phyloP scores from a whole-genome alignment of 2,888 invertebrate genomes.

The Hyalella azteca region DNA sequence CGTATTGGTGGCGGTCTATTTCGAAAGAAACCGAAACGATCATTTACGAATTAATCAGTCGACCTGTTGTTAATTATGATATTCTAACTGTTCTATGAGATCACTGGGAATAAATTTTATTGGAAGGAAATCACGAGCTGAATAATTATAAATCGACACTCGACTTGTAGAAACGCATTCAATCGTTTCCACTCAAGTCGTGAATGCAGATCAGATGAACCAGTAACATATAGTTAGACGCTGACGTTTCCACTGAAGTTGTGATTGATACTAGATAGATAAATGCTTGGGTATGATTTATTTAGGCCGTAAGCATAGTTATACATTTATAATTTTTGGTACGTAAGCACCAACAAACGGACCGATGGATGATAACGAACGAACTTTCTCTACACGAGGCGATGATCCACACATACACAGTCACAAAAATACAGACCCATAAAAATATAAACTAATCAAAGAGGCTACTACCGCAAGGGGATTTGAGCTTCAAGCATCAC shows the following conservation, averaged over 20 bases:
- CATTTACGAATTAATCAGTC: too few species aligned
- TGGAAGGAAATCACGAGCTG: neutral
- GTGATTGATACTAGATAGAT: constrained; percentile 16
- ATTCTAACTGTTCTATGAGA: too few species aligned
- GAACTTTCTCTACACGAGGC: constrained; percentile 8
- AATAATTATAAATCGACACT: neutral
- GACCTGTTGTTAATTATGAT: too few species aligned
- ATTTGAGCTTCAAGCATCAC: neutral
- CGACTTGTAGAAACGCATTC: neutral
- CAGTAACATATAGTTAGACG: neutral
- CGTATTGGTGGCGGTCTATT: too few species aligned
- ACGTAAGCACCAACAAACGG: neutral
- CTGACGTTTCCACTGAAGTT: constrained; percentile 24
- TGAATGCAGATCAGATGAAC: neutral
- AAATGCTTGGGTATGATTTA: constrained; percentile 18
- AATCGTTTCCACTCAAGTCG: neutral
- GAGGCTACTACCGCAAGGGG: neutral
- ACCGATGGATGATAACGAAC: constrained; percentile 26
- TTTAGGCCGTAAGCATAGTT: constrained; percentile 19
- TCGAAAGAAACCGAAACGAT: too few species aligned
- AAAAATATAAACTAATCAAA: constrained; percentile 9
- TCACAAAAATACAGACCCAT: neutral
- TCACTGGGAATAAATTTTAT: too few species aligned
- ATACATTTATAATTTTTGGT: neutral
- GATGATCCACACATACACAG: constrained; percentile 9